Evolutionary conservation across 1,140 invertebrate genomes (phyloP).

Genomic region (Macrocentrus cingulum): DNA sequence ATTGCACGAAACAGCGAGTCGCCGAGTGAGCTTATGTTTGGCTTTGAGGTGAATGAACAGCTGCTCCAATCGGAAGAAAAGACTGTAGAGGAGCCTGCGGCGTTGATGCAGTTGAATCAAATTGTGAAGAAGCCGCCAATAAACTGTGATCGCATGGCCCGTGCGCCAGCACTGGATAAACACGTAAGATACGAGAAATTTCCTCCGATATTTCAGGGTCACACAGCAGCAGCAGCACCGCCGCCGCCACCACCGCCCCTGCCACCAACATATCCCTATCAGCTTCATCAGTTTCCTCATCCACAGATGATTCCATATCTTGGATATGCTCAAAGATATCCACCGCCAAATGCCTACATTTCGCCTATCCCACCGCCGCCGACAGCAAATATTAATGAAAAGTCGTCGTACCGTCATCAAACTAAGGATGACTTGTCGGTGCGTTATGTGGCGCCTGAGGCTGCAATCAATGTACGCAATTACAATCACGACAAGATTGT

Average conservation of each 20-base stretch:
- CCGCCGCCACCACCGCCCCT: constrained; percentile 1
- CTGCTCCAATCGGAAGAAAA: constrained; percentile 55
- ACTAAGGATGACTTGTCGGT: constrained; percentile 53
- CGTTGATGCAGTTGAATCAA: constrained; percentile 27
- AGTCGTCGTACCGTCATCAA: constrained; percentile 41
- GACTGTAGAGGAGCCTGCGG: constrained; percentile 31
- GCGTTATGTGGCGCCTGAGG: constrained; percentile 60
- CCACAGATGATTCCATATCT: constrained; percentile 40
- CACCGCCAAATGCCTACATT: constrained; percentile 31
- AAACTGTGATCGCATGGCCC: constrained; percentile 40
- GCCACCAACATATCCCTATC: constrained; percentile 7
- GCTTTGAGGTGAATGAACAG: constrained; percentile 71
- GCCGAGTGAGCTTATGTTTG: constrained; percentile 66
- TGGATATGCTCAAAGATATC: constrained; percentile 38
- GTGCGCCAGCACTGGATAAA: constrained; percentile 40
- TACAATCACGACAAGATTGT: constrained; percentile 67
- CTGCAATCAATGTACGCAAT: constrained; percentile 46
- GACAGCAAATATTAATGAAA: constrained; percentile 39
- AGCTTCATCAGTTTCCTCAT: constrained; percentile 35
- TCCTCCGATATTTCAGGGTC: constrained; percentile 41
- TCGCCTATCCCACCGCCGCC: constrained; percentile 27
- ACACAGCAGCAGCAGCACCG: constrained; percentile 29
- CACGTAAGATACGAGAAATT: constrained; percentile 46
- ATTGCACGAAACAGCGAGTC: constrained; percentile 48
- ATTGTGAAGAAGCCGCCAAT: constrained; percentile 40